phyloP scores from a whole-genome alignment of 2,113 vertebrate species.

The Zosterops lateralis region DNA sequence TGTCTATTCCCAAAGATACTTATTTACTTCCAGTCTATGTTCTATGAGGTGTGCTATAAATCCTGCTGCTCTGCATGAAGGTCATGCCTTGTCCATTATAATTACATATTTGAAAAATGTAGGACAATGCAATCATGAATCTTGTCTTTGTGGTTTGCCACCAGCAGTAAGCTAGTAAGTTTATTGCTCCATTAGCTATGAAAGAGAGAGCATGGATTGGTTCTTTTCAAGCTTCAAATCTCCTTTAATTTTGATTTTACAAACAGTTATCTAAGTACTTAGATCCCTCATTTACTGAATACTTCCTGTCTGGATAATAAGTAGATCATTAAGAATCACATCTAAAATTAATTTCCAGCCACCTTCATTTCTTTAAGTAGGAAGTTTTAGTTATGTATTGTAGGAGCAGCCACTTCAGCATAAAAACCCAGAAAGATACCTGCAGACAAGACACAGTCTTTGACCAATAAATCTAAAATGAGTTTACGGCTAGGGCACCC shows the following conservation, averaged over 20 bases:
- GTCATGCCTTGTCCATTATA: not conserved
- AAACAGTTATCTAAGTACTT: not conserved
- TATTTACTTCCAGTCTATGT: not conserved
- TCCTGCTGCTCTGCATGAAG: rapidly evolving
- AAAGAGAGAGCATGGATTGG: not conserved
- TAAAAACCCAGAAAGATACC: not conserved
- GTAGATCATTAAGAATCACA: not conserved
- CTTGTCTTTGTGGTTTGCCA: not conserved
- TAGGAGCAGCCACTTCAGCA: not conserved
- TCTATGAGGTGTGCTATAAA: not conserved
- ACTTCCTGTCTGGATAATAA: not conserved
- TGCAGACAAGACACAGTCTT: not conserved
- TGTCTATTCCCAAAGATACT: not conserved
- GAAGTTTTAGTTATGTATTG: not conserved
- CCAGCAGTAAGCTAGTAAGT: not conserved
- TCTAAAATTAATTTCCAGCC: not conserved
- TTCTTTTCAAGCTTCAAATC: not conserved
- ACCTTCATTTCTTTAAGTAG: not conserved
- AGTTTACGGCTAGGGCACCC: not conserved
- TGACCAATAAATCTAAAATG: not conserved
- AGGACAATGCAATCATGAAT: not conserved
- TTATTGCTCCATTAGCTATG: not conserved
- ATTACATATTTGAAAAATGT: not conserved
- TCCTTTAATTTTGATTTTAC: not conserved
- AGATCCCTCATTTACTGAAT: not conserved